Evolutionary conservation across 2,113 vertebrate species (phyloP).

Genomic region (Percopsis transmontana): DNA sequence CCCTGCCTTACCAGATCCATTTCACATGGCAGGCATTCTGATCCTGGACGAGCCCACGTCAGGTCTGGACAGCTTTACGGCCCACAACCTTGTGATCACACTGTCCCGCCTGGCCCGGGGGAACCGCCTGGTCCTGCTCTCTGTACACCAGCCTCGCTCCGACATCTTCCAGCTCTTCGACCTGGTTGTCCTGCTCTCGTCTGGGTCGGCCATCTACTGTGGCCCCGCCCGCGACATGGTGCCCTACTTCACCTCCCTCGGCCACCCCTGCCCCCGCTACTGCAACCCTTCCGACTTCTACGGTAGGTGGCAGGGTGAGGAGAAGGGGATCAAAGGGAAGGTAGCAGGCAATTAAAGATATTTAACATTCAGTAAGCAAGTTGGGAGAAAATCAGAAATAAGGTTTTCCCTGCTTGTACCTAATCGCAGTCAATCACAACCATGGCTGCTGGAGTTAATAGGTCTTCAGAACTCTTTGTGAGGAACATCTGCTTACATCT

Average conservation of each 20-base stretch:
- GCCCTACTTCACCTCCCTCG: constrained; percentile 87
- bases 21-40: constrained; percentile 84
- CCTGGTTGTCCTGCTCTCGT: constrained; percentile 89
- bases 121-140: constrained; percentile 91
- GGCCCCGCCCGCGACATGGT: constrained; percentile 90
- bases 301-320: constrained; percentile 65
- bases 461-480: no score
- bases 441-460: no score
- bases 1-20: not conserved
- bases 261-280: constrained; percentile 90
- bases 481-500: no score
- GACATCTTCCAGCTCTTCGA: constrained; percentile 96
- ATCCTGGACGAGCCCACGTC: constrained; percentile 95
- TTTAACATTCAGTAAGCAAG: not conserved
- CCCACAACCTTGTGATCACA: constrained; percentile 93
- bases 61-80: constrained; percentile 96
- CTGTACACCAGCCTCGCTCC: constrained; percentile 93
- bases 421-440: no score
- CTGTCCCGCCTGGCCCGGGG: constrained; percentile 90
- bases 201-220: constrained; percentile 87
- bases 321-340: no score
- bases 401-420: no score
- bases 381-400: not conserved
- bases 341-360: no score
- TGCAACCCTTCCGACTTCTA: constrained; percentile 97